Evolutionary conservation across 92 coral and sea anemone species (phyloP), one percentile per base, ranked within the genome.

Genomic region (Virgularia gustaviana): DNA sequence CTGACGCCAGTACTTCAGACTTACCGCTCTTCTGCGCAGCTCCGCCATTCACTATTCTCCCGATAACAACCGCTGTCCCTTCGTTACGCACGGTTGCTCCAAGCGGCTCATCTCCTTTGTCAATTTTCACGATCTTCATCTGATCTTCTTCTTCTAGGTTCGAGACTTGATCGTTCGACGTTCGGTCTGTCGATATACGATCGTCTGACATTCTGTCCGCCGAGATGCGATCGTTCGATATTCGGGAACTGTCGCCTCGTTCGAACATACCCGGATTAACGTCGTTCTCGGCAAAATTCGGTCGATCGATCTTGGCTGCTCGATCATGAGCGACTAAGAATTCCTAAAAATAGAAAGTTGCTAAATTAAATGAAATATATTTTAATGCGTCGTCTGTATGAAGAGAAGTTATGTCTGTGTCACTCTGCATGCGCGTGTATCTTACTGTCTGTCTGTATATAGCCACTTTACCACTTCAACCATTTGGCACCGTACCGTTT

Each of bases 81-180:
- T 87, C 96, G 73, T 94, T 94, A 72, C 90, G 90, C 29, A 94
- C 98, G 10, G 98, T 94, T 4, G 98, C 98, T 33, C 98, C 98
- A 13, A 94, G 84, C 2, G 98, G 98, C 54, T 94, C 98, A 47
- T 81, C 76, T 0, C 96, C 90, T 39, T 94, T 94, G 75, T 94
- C 98, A 51, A 94, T 94, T 58, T 89, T 75, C 22, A 94, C 94
- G 20, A 89, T 89, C 80, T 94, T 94, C 18, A 94, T 87, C 22
- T 90, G 73, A n/a, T n/a, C n/a, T 64, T 89, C 98, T 30, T 94
- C 96, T 38, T 94, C 98, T 13, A 81, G 83, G 70, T 72, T 91
- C 12, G 98, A 89, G 18, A 72, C 55, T 71, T 78, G 94, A 37
- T 85, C 98, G 38, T 84, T 83, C n/a, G n/a, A n/a, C n/a, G n/a